Evolutionary conservation across 2,888 invertebrate genomes (phyloP).

Genomic region (Latrodectus hesperus): DNA sequence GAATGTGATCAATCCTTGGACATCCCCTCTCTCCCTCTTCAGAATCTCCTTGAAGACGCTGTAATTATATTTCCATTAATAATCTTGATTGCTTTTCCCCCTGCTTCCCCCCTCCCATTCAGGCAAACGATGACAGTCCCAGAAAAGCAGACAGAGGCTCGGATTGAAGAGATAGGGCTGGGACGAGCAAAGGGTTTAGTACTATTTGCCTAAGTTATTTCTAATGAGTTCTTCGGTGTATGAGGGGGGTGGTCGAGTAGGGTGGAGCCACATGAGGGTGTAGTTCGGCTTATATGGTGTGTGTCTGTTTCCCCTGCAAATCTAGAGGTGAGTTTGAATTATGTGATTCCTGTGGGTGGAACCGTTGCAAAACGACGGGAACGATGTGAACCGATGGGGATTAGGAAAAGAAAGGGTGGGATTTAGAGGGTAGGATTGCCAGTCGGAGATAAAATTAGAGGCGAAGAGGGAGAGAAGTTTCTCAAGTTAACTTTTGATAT

Average conservation of each 20-base stretch:
- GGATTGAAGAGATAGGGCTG: slow-evolving; percentile 26
- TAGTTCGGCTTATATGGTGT: slow-evolving; percentile 38
- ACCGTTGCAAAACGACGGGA: slow-evolving; percentile 3
- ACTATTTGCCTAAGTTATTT: slow-evolving; percentile 62
- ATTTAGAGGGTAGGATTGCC: slow-evolving; percentile 20
- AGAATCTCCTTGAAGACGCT: slow-evolving; percentile 13
- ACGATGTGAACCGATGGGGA: slow-evolving; percentile 34
- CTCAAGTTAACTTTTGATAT: neutral
- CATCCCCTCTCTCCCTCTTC: neutral
- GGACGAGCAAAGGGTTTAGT: slow-evolving; percentile 1
- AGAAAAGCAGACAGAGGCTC: slow-evolving; percentile 19
- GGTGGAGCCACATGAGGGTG: slow-evolving; percentile 44
- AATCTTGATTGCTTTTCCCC: slow-evolving; percentile 54
- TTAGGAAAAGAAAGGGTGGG: slow-evolving; percentile 40
- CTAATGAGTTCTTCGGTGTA: slow-evolving; percentile 55
- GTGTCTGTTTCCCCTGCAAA: slow-evolving; percentile 1
- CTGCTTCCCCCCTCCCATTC: slow-evolving; percentile 14
- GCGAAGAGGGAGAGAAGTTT: slow-evolving; percentile 9
- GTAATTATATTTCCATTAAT: slow-evolving; percentile 68
- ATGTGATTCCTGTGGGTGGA: slow-evolving; percentile 34
- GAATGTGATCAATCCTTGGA: slow-evolving; percentile 47
- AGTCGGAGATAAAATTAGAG: slow-evolving; percentile 25
- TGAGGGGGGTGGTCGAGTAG: neutral
- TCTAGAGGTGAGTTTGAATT: slow-evolving; percentile 15
- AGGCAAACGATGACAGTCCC: slow-evolving; percentile 54